Conservation (phyloP, 2,888 invertebrate species). For the Phortica magna region DNA sequence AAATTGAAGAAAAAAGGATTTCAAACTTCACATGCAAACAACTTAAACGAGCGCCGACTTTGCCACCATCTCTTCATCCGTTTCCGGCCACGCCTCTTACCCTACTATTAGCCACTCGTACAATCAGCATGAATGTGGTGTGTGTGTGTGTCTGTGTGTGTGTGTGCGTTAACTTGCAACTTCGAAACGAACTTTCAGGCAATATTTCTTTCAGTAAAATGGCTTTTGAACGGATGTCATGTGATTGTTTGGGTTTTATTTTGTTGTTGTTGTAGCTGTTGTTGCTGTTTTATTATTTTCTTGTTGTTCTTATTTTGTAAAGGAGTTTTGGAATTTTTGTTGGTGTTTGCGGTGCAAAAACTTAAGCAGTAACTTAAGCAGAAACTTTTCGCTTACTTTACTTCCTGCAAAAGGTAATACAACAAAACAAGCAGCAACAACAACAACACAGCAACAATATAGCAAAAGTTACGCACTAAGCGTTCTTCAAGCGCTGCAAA, state of each 20-base stretch:
- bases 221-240: slow-evolving; percentile 17
- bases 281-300: background rate
- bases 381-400: background rate
- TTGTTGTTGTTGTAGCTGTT: slow-evolving; percentile 26
- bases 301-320: background rate
- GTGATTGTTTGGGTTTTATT: slow-evolving; percentile 5
- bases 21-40: background rate
- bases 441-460: background rate
- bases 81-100: too few species aligned
- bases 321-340: background rate
- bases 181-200: slow-evolving; percentile 14
- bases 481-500: background rate
- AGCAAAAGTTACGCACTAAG: background rate
- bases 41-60: background rate
- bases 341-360: slow-evolving; percentile 1
- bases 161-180: background rate
- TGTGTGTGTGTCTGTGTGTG: background rate
- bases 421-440: background rate
- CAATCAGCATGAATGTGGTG: background rate
- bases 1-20: background rate
- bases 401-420: background rate
- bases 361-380: background rate
- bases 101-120: background rate
- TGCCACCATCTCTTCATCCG: background rate
- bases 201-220: slow-evolving; percentile 13